Conservation (phyloP, 2,888 invertebrate species). For the Aricia artaxerxes region DNA sequence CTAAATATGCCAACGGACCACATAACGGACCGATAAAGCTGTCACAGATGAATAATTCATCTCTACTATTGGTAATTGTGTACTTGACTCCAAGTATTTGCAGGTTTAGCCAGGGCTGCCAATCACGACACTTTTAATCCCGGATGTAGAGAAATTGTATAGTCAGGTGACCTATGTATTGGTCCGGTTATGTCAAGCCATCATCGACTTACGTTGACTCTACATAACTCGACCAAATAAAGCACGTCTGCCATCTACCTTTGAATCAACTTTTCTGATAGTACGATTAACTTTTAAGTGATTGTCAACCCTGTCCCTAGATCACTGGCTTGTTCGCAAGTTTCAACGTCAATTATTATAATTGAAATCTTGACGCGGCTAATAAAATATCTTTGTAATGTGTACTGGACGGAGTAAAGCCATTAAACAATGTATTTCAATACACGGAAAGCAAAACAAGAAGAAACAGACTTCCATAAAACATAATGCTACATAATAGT, state of each 20-base stretch:
- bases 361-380: conserved; percentile 55
- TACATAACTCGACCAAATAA: not conserved
- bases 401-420: conserved; percentile 33
- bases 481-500: not conserved
- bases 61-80: conserved; percentile 27
- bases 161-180: not conserved
- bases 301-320: not conserved
- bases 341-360: conserved; percentile 59
- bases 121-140: not conserved
- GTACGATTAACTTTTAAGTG: too few relatives aligned
- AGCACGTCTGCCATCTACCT: not conserved
- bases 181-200: too few relatives aligned
- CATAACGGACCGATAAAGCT: conserved; percentile 27
- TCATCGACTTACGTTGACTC: not conserved
- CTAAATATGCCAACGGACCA: conserved; percentile 17
- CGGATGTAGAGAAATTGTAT: not conserved
- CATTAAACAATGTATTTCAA: conserved; percentile 36
- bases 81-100: conserved; percentile 27
- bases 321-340: conserved; percentile 47
- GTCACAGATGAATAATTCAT: conserved; percentile 25
- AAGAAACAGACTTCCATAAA: not conserved
- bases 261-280: too few relatives aligned
- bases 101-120: not conserved
- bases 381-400: conserved; percentile 39
- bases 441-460: not conserved